Percentiles rank a stretch among this genome's conserved stretches.
phyloP scores from a whole-genome alignment of 2,797 vertebrate genomes.

The Epinephelus malabaricus region DNA sequence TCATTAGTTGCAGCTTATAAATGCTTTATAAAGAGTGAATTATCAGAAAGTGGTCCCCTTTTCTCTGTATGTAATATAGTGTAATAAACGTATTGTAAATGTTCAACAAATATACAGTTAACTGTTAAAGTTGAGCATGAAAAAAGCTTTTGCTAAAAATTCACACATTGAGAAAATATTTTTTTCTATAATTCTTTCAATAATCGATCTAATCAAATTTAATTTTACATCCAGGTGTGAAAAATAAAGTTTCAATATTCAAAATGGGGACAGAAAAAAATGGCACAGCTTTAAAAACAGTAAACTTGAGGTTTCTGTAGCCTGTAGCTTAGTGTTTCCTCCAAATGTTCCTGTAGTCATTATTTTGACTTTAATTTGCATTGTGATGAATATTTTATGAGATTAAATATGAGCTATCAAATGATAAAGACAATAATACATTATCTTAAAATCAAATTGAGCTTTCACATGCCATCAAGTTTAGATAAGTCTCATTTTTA shows the following conservation, averaged over 20 bases:
- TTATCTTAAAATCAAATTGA: slow-evolving; percentile 49
- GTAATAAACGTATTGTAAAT: slow-evolving; percentile 7
- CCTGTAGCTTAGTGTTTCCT: slow-evolving; percentile 17
- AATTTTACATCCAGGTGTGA: slow-evolving; percentile 16
- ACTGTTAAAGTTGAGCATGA: neutral
- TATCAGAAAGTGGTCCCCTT: slow-evolving; percentile 19
- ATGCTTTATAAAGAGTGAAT: slow-evolving; percentile 4
- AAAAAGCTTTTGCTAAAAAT: slow-evolving; percentile 10
- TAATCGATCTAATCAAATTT: neutral
- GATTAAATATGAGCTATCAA: slow-evolving; percentile 38
- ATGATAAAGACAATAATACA: slow-evolving; percentile 49
- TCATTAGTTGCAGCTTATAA: neutral
- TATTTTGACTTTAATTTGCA: slow-evolving; percentile 26
- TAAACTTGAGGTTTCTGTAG: slow-evolving; percentile 14
- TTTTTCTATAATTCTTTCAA: neutral
- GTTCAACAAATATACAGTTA: slow-evolving; percentile 26
- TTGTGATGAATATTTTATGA: slow-evolving; percentile 32
- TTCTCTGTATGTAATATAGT: neutral
- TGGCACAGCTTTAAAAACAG: slow-evolving; percentile 21
- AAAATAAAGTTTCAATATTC: slow-evolving; percentile 19
- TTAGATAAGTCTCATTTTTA: slow-evolving; percentile 39
- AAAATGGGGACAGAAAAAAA: slow-evolving; percentile 27
- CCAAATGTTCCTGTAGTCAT: slow-evolving; percentile 16
- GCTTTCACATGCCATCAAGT: slow-evolving; percentile 57
- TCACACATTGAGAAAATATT: neutral